Conservation (phyloP, 2,888 invertebrate genomes). For the Pterostichus madidus region DNA sequence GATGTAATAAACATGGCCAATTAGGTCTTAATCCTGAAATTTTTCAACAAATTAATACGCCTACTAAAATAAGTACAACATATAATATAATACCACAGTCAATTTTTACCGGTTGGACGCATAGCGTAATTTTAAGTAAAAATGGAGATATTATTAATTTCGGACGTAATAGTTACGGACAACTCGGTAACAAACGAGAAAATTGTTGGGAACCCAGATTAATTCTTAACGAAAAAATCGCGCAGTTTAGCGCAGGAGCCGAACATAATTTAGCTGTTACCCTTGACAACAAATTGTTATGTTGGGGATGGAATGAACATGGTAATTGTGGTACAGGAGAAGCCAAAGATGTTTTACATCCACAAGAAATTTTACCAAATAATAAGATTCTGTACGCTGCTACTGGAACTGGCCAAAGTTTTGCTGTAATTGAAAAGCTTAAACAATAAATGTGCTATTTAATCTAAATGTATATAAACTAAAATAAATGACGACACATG, state of each 20-base stretch:
- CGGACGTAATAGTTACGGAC: constrained; percentile 91
- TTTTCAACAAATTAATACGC: constrained; percentile 78
- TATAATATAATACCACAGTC: constrained; percentile 80
- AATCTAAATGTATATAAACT: constrained; percentile 33
- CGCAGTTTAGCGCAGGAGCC: constrained; percentile 85
- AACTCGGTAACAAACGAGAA: constrained; percentile 81
- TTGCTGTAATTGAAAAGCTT: constrained; percentile 77
- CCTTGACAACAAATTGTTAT: constrained; percentile 82
- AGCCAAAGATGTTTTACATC: constrained; percentile 76
- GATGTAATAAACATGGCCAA: constrained; percentile 92
- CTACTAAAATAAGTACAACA: constrained; percentile 80
- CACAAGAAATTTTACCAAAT: constrained; percentile 75
- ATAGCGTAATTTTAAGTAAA: constrained; percentile 83
- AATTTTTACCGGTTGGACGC: constrained; percentile 89
- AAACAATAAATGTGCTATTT: constrained; percentile 15
- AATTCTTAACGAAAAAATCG: constrained; percentile 78
- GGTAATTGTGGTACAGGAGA: constrained; percentile 88
- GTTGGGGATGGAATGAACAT: constrained; percentile 96
- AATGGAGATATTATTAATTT: constrained; percentile 84
- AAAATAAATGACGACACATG: constrained; percentile 42
- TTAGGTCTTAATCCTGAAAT: constrained; percentile 81
- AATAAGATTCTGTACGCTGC: constrained; percentile 72
- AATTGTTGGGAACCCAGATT: constrained; percentile 77
- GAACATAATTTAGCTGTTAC: constrained; percentile 88
- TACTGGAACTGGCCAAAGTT: constrained; percentile 79